A percentile compares a stretch with the other conserved stretches of the same genome.
phyloP scores from a whole-genome alignment of 2,888 invertebrate species.

The Hydrotaea diabolus region DNA sequence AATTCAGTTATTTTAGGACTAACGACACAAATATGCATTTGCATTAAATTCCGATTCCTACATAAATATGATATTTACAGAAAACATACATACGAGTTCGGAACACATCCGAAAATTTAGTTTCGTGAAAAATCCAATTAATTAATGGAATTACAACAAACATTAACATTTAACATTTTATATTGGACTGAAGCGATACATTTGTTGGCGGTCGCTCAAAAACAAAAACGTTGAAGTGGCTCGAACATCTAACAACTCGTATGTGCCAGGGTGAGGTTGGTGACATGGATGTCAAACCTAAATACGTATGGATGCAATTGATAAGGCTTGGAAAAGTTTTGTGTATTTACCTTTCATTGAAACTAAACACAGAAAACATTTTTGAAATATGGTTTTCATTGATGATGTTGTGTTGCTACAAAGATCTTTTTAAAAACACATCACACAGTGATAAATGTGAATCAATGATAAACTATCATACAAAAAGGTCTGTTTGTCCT shows the following conservation, averaged over 20 bases:
- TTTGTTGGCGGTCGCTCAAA: background rate
- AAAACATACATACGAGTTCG: background rate
- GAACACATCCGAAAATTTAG: background rate
- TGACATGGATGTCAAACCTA: background rate
- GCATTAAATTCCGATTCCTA: too few species aligned
- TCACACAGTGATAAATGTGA: conserved; percentile 49
- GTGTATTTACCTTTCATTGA: conserved; percentile 29
- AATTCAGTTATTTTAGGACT: too few species aligned
- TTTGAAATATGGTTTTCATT: conserved; percentile 37
- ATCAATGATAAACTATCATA: conserved; percentile 50
- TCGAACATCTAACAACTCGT: background rate
- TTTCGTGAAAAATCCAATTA: background rate
- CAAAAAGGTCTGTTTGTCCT: too few species aligned
- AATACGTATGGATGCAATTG: background rate
- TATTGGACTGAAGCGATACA: background rate
- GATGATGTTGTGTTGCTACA: conserved; percentile 11
- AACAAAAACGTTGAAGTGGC: background rate
- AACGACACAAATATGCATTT: too few species aligned
- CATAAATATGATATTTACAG: too few species aligned
- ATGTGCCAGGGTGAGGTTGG: background rate
- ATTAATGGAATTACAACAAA: conserved; percentile 2
- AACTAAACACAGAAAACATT: conserved; percentile 47
- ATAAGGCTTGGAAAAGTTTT: conserved; percentile 23
- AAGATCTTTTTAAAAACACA: conserved; percentile 38
- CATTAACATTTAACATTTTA: background rate